phyloP scores from a whole-genome alignment of 2,888 invertebrate species.

The Chymomyza caudatula region DNA sequence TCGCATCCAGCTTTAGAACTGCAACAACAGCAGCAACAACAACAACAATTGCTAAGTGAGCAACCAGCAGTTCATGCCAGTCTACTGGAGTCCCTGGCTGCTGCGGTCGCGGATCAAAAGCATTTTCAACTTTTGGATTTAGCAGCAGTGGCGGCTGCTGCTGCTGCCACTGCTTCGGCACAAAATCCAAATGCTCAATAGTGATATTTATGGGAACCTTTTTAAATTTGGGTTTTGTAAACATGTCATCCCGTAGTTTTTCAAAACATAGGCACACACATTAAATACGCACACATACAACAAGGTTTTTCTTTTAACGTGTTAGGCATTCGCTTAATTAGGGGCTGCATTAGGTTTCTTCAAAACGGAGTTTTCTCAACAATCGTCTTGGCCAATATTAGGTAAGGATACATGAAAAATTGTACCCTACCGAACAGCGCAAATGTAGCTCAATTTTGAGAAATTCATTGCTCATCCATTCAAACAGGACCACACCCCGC shows the following conservation, averaged over 20 bases:
- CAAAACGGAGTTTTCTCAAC: not conserved
- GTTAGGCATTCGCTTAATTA: not conserved
- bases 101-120: constrained; percentile 70
- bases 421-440: no score
- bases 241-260: not conserved
- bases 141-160: constrained; percentile 59
- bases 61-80: constrained; percentile 62
- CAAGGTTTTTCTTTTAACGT: not conserved
- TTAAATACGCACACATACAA: not conserved
- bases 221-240: not conserved
- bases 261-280: not conserved
- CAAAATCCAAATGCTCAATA: constrained; percentile 46
- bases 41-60: constrained; percentile 41
- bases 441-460: no score
- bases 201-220: constrained; percentile 24
- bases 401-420: no score
- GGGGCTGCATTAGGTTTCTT: not conserved
- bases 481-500: not conserved
- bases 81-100: constrained; percentile 62
- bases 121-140: constrained; percentile 70
- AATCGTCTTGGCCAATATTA: no score
- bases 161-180: constrained; percentile 52
- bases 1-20: constrained; percentile 36
- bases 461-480: no score
- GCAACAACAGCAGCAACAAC: constrained; percentile 32